Evolutionary conservation across 2,888 invertebrate species (phyloP).

Genomic region (Homarus gammarus): DNA sequence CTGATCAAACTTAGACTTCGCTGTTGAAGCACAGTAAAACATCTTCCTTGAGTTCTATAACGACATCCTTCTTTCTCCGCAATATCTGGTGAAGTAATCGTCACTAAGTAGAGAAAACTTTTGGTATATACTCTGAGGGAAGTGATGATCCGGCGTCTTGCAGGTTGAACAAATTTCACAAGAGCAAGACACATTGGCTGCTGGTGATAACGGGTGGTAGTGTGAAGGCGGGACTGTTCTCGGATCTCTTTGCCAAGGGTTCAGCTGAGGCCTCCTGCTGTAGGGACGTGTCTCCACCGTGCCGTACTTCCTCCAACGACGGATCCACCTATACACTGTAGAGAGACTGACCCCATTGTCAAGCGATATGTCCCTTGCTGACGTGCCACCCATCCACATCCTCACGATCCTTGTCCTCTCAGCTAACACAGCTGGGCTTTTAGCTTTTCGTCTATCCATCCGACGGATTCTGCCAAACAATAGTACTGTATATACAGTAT

Average conservation of each 20-base stretch:
- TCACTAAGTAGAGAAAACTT: too few species aligned
- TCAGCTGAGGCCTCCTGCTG: not conserved
- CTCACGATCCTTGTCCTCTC: not conserved
- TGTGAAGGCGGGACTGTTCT: not conserved
- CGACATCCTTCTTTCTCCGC: too few species aligned
- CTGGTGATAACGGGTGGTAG: not conserved
- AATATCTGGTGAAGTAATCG: too few species aligned
- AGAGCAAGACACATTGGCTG: not conserved
- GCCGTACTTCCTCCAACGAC: not conserved
- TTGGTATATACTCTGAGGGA: too few species aligned
- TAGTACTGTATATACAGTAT: too few species aligned
- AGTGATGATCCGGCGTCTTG: too few species aligned
- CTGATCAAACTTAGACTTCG: too few species aligned
- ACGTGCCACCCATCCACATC: not conserved
- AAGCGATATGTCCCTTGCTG: not conserved
- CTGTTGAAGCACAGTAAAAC: too few species aligned
- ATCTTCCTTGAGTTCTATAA: too few species aligned
- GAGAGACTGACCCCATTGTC: not conserved
- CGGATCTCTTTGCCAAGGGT: too few species aligned
- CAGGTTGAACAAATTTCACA: too few species aligned
- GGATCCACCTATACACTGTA: slow-evolving; percentile 6
- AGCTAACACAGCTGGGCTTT: not conserved
- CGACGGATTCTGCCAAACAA: too few species aligned
- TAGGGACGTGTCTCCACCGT: not conserved
- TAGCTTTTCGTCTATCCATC: not conserved